Evolutionary conservation across 2,113 vertebrate species (phyloP).

Genomic region (Okapia johnstoni): DNA sequence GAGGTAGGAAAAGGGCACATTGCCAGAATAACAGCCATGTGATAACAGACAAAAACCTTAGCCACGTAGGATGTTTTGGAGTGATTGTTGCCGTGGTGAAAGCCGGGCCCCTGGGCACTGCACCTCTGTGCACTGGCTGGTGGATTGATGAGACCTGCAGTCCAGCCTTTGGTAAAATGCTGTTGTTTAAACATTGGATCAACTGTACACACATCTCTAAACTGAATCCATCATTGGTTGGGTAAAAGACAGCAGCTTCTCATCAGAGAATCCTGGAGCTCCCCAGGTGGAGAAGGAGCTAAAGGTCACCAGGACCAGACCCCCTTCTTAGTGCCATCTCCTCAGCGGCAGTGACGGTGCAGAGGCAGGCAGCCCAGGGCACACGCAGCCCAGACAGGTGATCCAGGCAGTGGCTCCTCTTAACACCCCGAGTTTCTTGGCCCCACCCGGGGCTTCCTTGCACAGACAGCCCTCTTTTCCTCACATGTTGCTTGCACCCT

Average conservation of each 20-base stretch:
- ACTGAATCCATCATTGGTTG: background rate
- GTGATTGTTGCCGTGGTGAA: background rate
- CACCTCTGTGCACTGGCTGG: background rate
- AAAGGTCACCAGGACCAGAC: background rate
- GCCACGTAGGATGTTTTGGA: background rate
- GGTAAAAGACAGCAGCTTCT: background rate
- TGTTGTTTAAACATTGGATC: background rate
- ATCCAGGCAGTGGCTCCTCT: background rate
- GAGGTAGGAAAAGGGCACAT: background rate
- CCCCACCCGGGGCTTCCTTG: accelerated
- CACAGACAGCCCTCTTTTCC: background rate
- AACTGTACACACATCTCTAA: accelerated
- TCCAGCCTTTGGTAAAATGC: background rate
- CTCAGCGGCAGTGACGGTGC: background rate
- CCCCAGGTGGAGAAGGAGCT: background rate
- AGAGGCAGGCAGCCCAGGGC: background rate
- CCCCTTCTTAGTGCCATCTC: background rate
- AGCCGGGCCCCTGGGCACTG: background rate
- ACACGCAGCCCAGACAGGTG: background rate
- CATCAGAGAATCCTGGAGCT: background rate
- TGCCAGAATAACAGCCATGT: background rate
- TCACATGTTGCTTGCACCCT: background rate
- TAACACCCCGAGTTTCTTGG: accelerated
- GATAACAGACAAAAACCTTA: background rate
- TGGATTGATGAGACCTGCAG: too few species aligned